A percentile compares a stretch with the other conserved stretches of the same genome.
phyloP scores from a whole-genome alignment of 2,113 vertebrate species.

The Symphodus melops region DNA sequence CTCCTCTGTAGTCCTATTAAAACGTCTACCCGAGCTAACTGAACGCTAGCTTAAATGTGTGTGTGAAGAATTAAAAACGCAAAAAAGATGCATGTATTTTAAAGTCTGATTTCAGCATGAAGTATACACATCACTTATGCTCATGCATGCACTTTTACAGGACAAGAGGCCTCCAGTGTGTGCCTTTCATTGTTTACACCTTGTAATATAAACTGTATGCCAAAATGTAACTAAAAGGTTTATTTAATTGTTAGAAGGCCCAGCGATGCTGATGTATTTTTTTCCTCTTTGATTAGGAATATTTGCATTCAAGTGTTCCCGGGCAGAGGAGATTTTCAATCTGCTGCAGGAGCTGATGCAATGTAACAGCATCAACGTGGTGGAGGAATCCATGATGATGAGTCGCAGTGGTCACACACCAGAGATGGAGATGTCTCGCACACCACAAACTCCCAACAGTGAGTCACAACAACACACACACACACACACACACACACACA shows the following conservation, averaged over 20 bases:
- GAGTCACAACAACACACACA: conserved; percentile 69
- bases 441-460: conserved; percentile 90
- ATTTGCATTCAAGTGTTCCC: conserved; percentile 98
- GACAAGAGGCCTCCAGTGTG: neutral
- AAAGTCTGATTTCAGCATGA: neutral
- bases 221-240: too few relatives aligned
- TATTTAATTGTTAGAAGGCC: too few relatives aligned
- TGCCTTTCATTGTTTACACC: neutral
- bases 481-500: conserved; percentile 1
- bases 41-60: too few relatives aligned
- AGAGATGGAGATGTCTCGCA: conserved; percentile 88
- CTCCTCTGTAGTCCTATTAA: too few relatives aligned
- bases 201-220: neutral
- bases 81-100: too few relatives aligned
- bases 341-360: conserved; percentile 99
- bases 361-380: conserved; percentile 97
- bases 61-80: too few relatives aligned
- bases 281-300: conserved; percentile 85
- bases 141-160: neutral
- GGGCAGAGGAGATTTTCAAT: conserved; percentile 98
- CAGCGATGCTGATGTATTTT: conserved; percentile 8
- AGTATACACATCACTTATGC: neutral
- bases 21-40: too few relatives aligned
- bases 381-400: conserved; percentile 94
- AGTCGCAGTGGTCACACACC: conserved; percentile 88